These are phyloP conservation scores for Anas platyrhynchos DNA, from an alignment of 2,113 vertebrate genomes.

Conservation along the genomic window DNA sequence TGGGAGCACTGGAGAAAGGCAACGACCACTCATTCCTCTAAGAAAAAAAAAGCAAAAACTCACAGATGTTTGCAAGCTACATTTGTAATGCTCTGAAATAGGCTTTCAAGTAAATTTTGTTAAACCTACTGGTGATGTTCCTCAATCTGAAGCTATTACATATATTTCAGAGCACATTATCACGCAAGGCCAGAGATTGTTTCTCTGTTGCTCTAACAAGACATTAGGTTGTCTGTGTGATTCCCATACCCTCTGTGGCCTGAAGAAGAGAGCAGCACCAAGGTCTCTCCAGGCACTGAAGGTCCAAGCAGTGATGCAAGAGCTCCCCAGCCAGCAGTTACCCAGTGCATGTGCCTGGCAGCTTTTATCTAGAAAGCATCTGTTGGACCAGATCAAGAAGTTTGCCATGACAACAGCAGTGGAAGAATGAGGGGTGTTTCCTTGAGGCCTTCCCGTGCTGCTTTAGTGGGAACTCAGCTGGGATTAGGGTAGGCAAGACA, in stretches of 20 bases:
- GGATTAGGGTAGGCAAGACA: not conserved
- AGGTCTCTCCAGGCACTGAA: not conserved
- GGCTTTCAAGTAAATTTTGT: not conserved
- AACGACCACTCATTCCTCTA: slow-evolving; percentile 7
- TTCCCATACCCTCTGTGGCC: not conserved
- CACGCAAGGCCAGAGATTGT: not conserved
- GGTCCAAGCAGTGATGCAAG: not conserved
- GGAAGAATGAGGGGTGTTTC: not conserved
- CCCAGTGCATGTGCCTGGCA: not conserved
- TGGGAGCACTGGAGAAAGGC: not conserved
- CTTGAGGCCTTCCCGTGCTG: not conserved
- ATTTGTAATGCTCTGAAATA: not conserved
- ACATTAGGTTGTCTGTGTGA: not conserved
- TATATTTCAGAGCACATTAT: not conserved
- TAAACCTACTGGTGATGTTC: not conserved
- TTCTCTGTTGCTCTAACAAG: not conserved
- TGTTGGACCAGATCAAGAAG: not conserved
- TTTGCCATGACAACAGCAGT: not conserved
- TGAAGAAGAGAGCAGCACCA: not conserved
- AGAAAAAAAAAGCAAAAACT: not conserved
- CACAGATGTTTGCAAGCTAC: slow-evolving; percentile 35
- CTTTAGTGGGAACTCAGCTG: not conserved
- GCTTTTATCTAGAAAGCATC: not conserved
- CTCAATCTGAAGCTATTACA: not conserved
- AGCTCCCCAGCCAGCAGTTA: not conserved